Evolutionary conservation across 2,797 vertebrate genomes (phyloP).

Genomic region (Spheniscus humboldti): DNA sequence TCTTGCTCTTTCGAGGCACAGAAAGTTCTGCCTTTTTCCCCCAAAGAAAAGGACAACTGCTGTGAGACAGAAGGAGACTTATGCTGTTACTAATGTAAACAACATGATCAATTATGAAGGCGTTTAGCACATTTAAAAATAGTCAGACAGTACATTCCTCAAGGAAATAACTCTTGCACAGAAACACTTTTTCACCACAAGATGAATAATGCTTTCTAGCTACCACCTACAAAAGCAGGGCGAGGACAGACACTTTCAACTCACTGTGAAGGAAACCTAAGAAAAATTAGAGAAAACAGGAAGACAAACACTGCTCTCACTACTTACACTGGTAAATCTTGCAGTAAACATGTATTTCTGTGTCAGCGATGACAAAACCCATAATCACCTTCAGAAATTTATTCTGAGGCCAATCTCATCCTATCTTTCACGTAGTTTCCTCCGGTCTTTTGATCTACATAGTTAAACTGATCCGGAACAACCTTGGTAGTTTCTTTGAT

Average conservation of each 20-base stretch:
- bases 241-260: background rate
- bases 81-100: background rate
- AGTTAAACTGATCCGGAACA: background rate
- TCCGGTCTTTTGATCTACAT: background rate
- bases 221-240: background rate
- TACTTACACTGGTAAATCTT: background rate
- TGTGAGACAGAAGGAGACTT: background rate
- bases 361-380: background rate
- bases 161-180: background rate
- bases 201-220: background rate
- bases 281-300: background rate
- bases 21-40: background rate
- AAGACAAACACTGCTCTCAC: background rate
- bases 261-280: background rate
- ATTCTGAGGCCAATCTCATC: background rate
- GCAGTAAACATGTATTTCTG: background rate
- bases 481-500: background rate
- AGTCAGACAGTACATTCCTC: background rate
- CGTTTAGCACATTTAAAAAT: background rate
- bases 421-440: background rate
- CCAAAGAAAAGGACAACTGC: background rate
- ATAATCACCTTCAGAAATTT: background rate
- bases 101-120: background rate
- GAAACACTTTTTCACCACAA: background rate
- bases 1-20: background rate